Evolutionary conservation across 2,797 vertebrate genomes (phyloP).

Genomic region (Smutsia gigantea): DNA sequence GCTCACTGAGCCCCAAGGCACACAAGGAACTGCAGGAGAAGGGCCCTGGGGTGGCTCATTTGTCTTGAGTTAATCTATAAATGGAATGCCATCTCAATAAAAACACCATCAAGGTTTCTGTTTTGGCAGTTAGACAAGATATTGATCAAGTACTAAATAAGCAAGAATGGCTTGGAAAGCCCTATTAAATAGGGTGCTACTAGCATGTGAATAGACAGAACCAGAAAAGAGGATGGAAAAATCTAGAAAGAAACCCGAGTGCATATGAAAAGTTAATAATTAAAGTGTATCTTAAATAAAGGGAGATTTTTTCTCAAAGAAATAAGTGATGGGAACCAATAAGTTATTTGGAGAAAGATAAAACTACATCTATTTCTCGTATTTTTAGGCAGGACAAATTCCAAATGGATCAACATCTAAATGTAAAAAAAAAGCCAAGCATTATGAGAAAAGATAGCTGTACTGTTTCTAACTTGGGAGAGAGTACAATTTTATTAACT

Average conservation of each 20-base stretch:
- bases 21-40: not conserved
- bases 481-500: not conserved
- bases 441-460: not conserved
- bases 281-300: not conserved
- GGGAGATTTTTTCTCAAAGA: not conserved
- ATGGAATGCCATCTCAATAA: not conserved
- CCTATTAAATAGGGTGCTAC: not conserved
- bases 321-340: not conserved
- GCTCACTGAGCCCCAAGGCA: not conserved
- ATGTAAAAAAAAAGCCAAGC: not conserved
- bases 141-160: not conserved
- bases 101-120: not conserved
- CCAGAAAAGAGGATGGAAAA: not conserved
- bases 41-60: not conserved
- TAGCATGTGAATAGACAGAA: not conserved
- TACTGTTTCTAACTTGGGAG: not conserved
- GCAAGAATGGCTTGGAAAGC: not conserved
- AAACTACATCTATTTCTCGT: not conserved
- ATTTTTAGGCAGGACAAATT: not conserved
- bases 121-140: not conserved
- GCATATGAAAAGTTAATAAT: not conserved
- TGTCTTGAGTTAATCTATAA: not conserved
- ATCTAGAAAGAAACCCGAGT: not conserved
- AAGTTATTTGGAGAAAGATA: not conserved
- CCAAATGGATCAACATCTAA: not conserved